A percentile compares a stretch with the other conserved stretches of the same genome.
phyloP scores from a whole-genome alignment of 2,113 vertebrate genomes.

The Cinclus cinclus region DNA sequence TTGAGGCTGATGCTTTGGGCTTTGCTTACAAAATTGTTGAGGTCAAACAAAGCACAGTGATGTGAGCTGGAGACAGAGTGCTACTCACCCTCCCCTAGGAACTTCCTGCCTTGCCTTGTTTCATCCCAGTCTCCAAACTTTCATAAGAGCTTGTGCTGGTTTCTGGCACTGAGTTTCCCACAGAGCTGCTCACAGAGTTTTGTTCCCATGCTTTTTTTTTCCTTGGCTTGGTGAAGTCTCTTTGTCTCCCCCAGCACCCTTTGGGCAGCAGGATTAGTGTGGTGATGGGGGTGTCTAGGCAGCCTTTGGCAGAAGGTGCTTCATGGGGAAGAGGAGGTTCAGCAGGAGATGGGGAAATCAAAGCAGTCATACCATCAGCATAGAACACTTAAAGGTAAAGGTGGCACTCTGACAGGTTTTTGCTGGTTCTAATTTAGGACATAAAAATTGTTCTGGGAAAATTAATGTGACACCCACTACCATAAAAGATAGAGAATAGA shows the following conservation, averaged over 20 bases:
- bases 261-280: not conserved
- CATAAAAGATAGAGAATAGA: not conserved
- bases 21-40: constrained; percentile 16
- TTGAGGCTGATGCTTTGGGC: not conserved
- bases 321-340: not conserved
- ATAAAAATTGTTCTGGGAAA: not conserved
- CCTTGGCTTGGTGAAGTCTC: not conserved
- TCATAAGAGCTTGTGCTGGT: not conserved
- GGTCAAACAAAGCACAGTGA: constrained; percentile 27
- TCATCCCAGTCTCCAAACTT: not conserved
- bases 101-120: constrained; percentile 42
- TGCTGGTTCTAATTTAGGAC: not conserved
- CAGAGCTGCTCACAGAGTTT: not conserved
- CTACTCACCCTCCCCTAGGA: not conserved
- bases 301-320: not conserved
- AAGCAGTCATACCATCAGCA: not conserved
- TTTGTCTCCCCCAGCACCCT: not conserved
- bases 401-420: not conserved
- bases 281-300: not conserved
- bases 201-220: not conserved
- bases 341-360: not conserved
- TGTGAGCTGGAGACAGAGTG: constrained; percentile 2
- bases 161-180: not conserved
- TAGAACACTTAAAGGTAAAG: not conserved
- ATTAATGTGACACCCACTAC: not conserved